A percentile compares a stretch with the other conserved stretches of the same genome.
Evolutionary conservation across 1,140 invertebrate genomes (phyloP).

Genomic region (Ooceraea biroi): DNA sequence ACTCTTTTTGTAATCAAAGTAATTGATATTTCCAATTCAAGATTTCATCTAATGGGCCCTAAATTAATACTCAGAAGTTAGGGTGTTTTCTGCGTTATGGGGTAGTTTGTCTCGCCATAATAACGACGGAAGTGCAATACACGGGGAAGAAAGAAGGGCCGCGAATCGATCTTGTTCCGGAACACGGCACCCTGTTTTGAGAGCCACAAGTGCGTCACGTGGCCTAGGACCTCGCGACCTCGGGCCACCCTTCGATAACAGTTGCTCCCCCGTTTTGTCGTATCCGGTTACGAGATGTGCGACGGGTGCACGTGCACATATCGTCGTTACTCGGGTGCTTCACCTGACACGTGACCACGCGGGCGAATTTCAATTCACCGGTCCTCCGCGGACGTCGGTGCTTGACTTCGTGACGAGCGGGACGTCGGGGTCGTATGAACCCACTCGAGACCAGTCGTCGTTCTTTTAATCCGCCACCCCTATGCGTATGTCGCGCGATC

Average conservation of each 20-base stretch:
- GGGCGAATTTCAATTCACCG: slow-evolving; percentile 77
- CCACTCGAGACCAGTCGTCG: not conserved
- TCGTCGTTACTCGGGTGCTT: slow-evolving; percentile 75
- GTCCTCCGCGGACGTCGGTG: slow-evolving; percentile 41
- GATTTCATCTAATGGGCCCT: not conserved
- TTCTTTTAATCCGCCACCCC: slow-evolving; percentile 5
- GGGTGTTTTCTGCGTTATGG: not conserved
- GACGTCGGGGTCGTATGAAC: slow-evolving; percentile 48
- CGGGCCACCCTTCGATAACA: slow-evolving; percentile 65
- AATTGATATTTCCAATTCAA: not conserved
- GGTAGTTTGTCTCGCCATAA: not conserved
- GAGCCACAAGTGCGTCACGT: slow-evolving; percentile 56
- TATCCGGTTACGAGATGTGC: slow-evolving; percentile 69
- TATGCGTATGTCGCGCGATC: slow-evolving; percentile 3
- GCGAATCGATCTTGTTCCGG: slow-evolving; percentile 19
- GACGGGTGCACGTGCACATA: slow-evolving; percentile 75
- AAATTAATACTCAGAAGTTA: not conserved
- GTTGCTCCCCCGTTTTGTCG: slow-evolving; percentile 12
- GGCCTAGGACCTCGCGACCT: slow-evolving; percentile 41
- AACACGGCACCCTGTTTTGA: slow-evolving; percentile 41
- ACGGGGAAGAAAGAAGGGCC: not conserved
- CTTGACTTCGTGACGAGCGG: slow-evolving; percentile 77
- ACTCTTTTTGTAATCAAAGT: not conserved
- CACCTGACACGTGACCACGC: slow-evolving; percentile 82
- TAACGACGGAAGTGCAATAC: not conserved